A percentile compares a stretch with the other conserved stretches of the same genome.
These are phyloP conservation scores for Pristionchus exspectatus DNA, from an alignment of 2,888 invertebrate genomes.

Conservation along the genomic window DNA sequence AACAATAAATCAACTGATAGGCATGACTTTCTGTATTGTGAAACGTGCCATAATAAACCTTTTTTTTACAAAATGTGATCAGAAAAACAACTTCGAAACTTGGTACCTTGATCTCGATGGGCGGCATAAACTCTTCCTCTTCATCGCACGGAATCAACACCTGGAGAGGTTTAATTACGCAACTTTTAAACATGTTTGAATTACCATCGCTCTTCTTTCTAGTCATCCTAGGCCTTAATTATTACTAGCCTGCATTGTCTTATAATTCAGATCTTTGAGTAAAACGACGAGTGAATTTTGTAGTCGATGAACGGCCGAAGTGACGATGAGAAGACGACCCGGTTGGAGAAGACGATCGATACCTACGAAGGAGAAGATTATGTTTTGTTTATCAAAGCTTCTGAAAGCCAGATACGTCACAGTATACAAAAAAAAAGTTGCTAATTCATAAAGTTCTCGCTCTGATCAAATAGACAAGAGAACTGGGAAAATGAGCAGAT, in stretches of 20 bases:
- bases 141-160: slow-evolving; percentile 55
- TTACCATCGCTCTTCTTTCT: too few species aligned
- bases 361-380: not conserved
- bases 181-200: not conserved
- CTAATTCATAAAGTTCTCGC: too few species aligned
- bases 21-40: too few species aligned
- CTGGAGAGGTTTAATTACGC: not conserved
- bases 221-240: not conserved
- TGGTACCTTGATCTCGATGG: not conserved
- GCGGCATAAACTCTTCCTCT: slow-evolving; percentile 36
- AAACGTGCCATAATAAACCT: too few species aligned
- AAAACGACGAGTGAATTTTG: slow-evolving; percentile 61
- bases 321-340: slow-evolving; percentile 72
- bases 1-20: not conserved
- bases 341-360: slow-evolving; percentile 64
- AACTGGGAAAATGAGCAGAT: too few species aligned
- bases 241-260: slow-evolving; percentile 12
- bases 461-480: too few species aligned
- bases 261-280: slow-evolving; percentile 56
- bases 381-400: not conserved
- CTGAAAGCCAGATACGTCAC: too few species aligned
- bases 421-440: too few species aligned
- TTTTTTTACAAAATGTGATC: not conserved
- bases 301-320: slow-evolving; percentile 59
- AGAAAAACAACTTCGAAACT: not conserved